Evolutionary conservation across 2,797 vertebrate genomes (phyloP).

Genomic region (Anas acuta): DNA sequence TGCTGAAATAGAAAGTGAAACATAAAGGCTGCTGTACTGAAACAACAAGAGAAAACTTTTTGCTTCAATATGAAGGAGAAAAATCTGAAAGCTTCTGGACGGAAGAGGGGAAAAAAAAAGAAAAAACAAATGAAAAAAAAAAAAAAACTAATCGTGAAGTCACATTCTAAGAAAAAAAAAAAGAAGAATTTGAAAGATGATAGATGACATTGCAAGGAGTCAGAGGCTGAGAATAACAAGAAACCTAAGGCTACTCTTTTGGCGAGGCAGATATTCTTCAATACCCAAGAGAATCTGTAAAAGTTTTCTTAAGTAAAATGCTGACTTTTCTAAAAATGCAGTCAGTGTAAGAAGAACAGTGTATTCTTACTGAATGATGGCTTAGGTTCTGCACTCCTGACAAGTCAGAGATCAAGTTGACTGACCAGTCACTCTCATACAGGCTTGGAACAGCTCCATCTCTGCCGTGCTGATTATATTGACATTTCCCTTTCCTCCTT

Average conservation of each 20-base stretch:
- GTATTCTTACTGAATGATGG: not conserved
- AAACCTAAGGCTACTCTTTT: conserved; percentile 3
- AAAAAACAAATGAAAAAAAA: not conserved
- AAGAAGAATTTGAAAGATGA: not conserved
- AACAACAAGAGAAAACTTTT: conserved; percentile 28
- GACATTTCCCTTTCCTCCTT: not conserved
- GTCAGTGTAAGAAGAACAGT: not conserved
- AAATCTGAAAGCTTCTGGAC: not conserved
- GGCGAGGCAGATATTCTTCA: conserved; percentile 5
- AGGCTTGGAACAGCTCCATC: conserved; percentile 16
- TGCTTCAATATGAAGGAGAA: not conserved
- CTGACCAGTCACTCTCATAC: not conserved
- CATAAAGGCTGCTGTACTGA: conserved; percentile 22
- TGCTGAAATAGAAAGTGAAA: conserved; percentile 8
- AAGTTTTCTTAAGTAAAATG: conserved; percentile 47
- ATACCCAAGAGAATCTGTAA: not conserved
- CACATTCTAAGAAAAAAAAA: not conserved
- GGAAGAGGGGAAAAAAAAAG: not conserved
- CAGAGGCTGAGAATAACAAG: conserved; percentile 8
- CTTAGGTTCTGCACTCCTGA: not conserved
- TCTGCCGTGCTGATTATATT: not conserved
- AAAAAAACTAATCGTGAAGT: conserved; percentile 4
- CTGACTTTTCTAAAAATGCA: conserved; percentile 47
- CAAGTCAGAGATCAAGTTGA: conserved; percentile 1
- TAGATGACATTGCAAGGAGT: not conserved